phyloP scores from a whole-genome alignment of 2,113 vertebrate genomes.

The Cardinalis cardinalis region DNA sequence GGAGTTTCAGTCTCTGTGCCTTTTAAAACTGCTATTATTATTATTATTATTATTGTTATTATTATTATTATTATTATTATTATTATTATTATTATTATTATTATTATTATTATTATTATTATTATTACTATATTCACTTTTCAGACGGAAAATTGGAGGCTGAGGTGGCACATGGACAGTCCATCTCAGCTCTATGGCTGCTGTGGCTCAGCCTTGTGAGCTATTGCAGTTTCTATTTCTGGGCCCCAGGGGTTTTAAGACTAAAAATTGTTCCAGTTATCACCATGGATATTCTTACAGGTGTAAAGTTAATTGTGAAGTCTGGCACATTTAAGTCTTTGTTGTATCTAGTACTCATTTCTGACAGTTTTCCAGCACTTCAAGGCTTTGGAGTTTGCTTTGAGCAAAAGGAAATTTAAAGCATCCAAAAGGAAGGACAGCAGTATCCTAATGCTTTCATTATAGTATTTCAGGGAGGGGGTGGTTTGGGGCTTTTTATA shows the following conservation, averaged over 20 bases:
- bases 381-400: background rate
- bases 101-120: background rate
- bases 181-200: background rate
- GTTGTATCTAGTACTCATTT: background rate
- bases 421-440: background rate
- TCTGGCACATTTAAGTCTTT: background rate
- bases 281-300: background rate
- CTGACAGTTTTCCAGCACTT: background rate
- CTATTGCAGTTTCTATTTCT: background rate
- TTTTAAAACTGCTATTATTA: background rate
- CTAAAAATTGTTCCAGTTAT: background rate
- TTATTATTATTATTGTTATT: background rate
- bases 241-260: background rate
- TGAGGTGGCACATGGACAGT: background rate
- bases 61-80: constrained; percentile 1
- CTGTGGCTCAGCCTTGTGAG: background rate
- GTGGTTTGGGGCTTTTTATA: background rate
- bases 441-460: background rate
- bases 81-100: background rate
- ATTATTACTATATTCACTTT: background rate
- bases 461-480: background rate
- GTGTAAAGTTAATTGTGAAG: constrained; percentile 20
- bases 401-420: background rate
- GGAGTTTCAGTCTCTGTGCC: background rate
- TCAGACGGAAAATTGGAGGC: background rate